A percentile compares a stretch with the other conserved stretches of the same genome.
These are phyloP conservation scores for Silurus meridionalis DNA, from an alignment of 2,113 vertebrate genomes.

Conservation along the genomic window DNA sequence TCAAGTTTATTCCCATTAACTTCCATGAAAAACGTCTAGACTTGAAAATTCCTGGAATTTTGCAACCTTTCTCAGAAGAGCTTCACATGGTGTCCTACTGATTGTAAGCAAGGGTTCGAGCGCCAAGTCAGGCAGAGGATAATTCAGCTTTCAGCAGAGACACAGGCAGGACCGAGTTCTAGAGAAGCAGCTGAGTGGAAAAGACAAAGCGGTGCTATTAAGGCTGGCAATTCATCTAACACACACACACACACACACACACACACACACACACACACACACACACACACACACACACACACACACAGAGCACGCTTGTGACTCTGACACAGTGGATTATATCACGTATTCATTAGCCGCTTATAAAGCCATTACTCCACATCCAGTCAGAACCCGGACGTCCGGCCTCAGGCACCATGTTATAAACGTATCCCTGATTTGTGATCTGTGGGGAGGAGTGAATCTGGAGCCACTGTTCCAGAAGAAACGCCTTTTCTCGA, in stretches of 20 bases:
- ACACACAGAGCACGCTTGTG: neutral
- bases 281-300: constrained; percentile 28
- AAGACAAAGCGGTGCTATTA: constrained; percentile 5
- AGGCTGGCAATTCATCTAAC: neutral
- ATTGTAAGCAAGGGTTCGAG: neutral
- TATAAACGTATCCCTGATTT: constrained; percentile 20
- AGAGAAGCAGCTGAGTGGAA: neutral
- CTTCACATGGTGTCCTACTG: neutral
- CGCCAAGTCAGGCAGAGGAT: neutral
- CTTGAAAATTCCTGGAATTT: too few species aligned
- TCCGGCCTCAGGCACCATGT: constrained; percentile 17
- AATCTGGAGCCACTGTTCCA: neutral
- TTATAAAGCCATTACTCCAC: constrained; percentile 34
- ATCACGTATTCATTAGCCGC: constrained; percentile 12
- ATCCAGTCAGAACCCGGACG: neutral
- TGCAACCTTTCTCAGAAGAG: neutral
- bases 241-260: neutral
- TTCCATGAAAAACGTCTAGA: too few species aligned
- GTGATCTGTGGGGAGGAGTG: neutral
- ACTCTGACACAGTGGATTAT: neutral
- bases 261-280: constrained; percentile 3
- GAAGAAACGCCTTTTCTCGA: neutral
- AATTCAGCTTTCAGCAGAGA: neutral
- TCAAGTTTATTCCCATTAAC: too few species aligned
- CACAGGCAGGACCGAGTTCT: neutral